These are phyloP conservation scores for Taphrorychus bicolor DNA, from an alignment of 2,888 invertebrate species.

Conservation along the genomic window DNA sequence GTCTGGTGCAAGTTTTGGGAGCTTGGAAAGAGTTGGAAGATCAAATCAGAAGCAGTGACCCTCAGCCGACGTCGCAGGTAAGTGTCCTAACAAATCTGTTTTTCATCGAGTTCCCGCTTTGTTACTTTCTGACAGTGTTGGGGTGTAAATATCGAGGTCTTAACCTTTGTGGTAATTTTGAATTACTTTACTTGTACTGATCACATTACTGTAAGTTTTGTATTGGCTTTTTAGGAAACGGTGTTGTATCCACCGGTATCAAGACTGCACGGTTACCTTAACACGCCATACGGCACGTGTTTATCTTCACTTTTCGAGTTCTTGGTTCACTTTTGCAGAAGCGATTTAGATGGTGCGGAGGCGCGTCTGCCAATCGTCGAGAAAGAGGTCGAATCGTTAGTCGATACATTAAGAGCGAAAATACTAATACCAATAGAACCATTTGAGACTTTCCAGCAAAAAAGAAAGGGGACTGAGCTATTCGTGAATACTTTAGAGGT, in stretches of 20 bases:
- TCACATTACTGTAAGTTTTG: too few relatives aligned
- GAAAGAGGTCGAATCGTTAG: slow-evolving; percentile 50
- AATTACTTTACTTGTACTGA: too few relatives aligned
- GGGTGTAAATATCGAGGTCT: too few relatives aligned
- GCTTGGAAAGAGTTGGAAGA: slow-evolving; percentile 51
- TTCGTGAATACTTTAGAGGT: slow-evolving; percentile 71
- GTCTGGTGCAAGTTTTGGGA: slow-evolving; percentile 39
- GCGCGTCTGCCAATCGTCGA: slow-evolving; percentile 34
- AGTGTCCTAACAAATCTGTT: too few relatives aligned
- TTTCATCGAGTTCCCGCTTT: too few relatives aligned
- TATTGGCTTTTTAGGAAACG: slow-evolving; percentile 45
- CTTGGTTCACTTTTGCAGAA: slow-evolving; percentile 45
- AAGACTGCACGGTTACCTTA: slow-evolving; percentile 51
- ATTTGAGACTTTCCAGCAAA: slow-evolving; percentile 55
- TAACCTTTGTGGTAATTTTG: too few relatives aligned
- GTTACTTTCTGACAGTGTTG: too few relatives aligned
- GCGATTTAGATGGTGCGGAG: slow-evolving; percentile 41
- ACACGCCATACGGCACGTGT: slow-evolving; percentile 50
- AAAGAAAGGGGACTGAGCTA: slow-evolving; percentile 64
- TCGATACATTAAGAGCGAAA: slow-evolving; percentile 56
- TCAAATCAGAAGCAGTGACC: slow-evolving; percentile 20
- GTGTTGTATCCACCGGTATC: slow-evolving; percentile 54
- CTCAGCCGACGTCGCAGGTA: slow-evolving; percentile 28
- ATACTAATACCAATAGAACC: slow-evolving; percentile 52
- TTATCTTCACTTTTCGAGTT: slow-evolving; percentile 51